phyloP scores from a whole-genome alignment of 2,113 vertebrate species.

The Mormyrus lacerda region DNA sequence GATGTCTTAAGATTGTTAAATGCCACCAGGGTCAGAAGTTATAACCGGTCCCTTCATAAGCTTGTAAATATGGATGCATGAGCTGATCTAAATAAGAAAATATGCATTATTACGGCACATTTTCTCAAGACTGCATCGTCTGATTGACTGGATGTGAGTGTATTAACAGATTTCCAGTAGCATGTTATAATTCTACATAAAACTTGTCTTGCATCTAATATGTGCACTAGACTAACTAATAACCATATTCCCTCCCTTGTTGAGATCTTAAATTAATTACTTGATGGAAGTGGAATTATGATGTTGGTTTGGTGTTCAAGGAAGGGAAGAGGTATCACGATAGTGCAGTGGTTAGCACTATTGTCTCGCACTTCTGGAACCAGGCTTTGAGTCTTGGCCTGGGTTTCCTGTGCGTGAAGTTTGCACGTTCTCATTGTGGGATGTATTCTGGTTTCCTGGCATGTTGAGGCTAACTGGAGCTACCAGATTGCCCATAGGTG shows the following conservation, averaged over 20 bases:
- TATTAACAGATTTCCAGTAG: not conserved
- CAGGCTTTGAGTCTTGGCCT: not conserved
- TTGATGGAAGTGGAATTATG: not conserved
- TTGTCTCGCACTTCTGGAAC: not conserved
- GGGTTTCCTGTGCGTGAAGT: not conserved
- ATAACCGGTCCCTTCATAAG: not conserved
- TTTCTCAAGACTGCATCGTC: not conserved
- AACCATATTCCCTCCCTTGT: not conserved
- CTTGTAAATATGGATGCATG: not conserved
- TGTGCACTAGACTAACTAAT: constrained; percentile 11
- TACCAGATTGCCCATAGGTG: not conserved
- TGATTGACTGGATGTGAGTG: not conserved
- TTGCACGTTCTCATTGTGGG: not conserved
- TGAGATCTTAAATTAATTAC: constrained; percentile 8
- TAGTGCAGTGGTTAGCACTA: not conserved
- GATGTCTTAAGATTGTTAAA: not conserved
- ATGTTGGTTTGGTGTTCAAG: not conserved
- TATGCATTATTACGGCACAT: not conserved
- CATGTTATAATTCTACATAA: not conserved
- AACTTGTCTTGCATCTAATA: not conserved
- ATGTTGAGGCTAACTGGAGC: not conserved
- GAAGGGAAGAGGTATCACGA: not conserved
- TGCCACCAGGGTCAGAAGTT: not conserved
- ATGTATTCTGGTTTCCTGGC: not conserved
- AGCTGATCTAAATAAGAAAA: not conserved